phyloP scores from a whole-genome alignment of 1,140 invertebrate species.

The Drosophila leontia region DNA sequence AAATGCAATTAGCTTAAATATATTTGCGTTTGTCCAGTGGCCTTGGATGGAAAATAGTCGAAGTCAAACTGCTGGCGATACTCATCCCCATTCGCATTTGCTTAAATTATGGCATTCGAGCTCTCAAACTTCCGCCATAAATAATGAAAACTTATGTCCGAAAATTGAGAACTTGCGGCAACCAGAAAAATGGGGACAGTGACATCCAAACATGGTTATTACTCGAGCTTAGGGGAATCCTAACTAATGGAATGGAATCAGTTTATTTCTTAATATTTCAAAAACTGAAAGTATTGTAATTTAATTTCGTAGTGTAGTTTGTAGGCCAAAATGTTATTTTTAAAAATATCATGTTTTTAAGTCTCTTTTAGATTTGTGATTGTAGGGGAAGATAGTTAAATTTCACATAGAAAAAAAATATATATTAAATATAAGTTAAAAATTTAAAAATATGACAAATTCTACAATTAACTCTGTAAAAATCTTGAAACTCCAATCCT shows the following conservation, averaged over 20 bases:
- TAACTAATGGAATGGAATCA: neutral
- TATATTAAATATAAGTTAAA: no score
- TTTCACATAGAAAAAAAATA: no score
- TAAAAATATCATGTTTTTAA: no score
- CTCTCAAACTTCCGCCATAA: conserved; percentile 44
- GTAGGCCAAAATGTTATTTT: no score
- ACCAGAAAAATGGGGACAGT: neutral
- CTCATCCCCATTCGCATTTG: conserved; percentile 6
- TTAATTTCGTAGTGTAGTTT: no score
- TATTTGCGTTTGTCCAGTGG: conserved; percentile 40
- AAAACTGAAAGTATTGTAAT: no score
- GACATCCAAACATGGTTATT: conserved; percentile 7
- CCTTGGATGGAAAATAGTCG: conserved; percentile 9
- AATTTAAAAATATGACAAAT: no score
- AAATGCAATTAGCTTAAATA: conserved; percentile 72
- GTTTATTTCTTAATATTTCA: no score
- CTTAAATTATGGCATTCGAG: conserved; percentile 35
- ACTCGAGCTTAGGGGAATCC: neutral
- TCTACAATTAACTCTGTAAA: neutral
- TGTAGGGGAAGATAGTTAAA: no score
- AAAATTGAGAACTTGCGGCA: conserved; percentile 16
- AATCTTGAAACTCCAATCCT: neutral
- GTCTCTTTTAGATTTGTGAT: no score
- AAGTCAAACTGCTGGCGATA: neutral
- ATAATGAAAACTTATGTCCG: conserved; percentile 36